phyloP scores from a whole-genome alignment of 2,113 vertebrate species.

The Micronisus gabar region DNA sequence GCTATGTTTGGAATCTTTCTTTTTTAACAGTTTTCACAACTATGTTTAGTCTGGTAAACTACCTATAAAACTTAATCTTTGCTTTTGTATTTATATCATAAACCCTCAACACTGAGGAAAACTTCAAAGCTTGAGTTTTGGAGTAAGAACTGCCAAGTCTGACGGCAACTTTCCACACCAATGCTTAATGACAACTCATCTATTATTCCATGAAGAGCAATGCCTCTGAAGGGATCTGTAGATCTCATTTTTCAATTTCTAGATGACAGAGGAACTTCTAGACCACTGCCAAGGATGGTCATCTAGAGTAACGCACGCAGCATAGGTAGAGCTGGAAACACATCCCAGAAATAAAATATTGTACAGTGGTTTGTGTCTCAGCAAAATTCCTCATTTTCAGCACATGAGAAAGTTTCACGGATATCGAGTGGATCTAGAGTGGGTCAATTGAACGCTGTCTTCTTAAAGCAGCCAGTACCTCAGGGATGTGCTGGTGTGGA shows the following conservation, averaged over 20 bases:
- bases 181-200: conserved; percentile 7
- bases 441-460: neutral
- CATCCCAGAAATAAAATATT: neutral
- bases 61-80: conserved; percentile 49
- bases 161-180: conserved; percentile 22
- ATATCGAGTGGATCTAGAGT: neutral
- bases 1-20: conserved; percentile 28
- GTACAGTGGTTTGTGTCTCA: neutral
- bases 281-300: neutral
- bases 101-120: neutral
- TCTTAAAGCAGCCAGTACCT: neutral
- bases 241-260: neutral
- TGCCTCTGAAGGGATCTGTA: neutral
- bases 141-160: conserved; percentile 13
- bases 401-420: neutral
- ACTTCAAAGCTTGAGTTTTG: conserved; percentile 25
- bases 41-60: conserved; percentile 66
- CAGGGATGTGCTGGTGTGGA: neutral
- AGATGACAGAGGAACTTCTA: neutral
- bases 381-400: neutral
- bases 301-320: neutral
- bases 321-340: neutral
- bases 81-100: conserved; percentile 29
- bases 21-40: conserved; percentile 18
- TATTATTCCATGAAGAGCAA: conserved; percentile 25